These are phyloP conservation scores for Drosophila quinaria DNA, from an alignment of 2,888 invertebrate genomes.

Conservation along the genomic window DNA sequence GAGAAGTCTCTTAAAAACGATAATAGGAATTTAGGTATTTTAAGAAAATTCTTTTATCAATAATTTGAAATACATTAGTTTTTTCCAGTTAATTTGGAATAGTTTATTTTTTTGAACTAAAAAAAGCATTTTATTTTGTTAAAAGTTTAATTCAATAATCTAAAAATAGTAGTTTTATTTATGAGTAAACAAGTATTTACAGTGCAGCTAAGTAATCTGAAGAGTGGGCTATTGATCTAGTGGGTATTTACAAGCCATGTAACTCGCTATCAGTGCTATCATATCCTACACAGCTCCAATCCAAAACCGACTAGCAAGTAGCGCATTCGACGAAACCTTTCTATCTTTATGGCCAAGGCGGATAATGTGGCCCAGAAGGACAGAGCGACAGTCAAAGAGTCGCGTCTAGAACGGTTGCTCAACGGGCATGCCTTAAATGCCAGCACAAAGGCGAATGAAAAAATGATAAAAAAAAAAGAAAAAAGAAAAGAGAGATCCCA, in stretches of 20 bases:
- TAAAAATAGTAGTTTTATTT: not conserved
- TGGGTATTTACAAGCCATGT: conserved; percentile 54
- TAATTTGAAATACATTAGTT: too few relatives aligned
- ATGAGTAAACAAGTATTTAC: conserved; percentile 8
- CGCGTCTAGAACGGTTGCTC: conserved; percentile 20
- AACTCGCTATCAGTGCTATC: conserved; percentile 21
- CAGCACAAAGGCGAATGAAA: conserved; percentile 59
- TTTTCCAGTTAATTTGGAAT: too few relatives aligned
- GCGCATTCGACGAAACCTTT: conserved; percentile 32
- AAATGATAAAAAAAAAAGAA: conserved; percentile 17
- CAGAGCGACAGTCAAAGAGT: conserved; percentile 4
- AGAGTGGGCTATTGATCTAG: conserved; percentile 23
- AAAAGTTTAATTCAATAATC: not conserved
- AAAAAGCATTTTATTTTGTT: not conserved
- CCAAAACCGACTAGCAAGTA: conserved; percentile 49
- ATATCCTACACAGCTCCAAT: conserved; percentile 40
- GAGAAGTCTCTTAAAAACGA: too few relatives aligned
- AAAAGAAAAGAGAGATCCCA: conserved; percentile 20
- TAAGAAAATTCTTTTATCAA: too few relatives aligned
- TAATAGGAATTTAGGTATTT: too few relatives aligned
- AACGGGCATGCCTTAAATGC: conserved; percentile 64
- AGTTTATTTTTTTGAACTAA: not conserved
- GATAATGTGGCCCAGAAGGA: conserved; percentile 34
- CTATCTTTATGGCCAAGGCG: conserved; percentile 47
- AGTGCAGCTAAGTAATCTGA: conserved; percentile 19